Base-by-base conservation (phyloP, 2,888 invertebrate genomes). In the Orchesellides sinensis region DNA sequence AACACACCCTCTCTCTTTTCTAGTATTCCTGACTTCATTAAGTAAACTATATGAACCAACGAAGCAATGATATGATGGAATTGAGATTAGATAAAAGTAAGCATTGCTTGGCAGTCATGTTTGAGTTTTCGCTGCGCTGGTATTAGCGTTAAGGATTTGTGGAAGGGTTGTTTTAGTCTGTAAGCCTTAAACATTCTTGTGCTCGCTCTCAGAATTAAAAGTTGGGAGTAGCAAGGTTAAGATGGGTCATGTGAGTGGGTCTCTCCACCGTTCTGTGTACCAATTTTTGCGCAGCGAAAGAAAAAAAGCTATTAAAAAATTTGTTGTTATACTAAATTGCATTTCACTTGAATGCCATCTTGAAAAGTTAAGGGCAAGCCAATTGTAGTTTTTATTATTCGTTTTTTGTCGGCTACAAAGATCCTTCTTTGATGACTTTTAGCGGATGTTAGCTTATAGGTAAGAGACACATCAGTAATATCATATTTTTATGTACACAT, bases 221-320 rank as follows among this genome's bases (percentile, higher is more conserved):
- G 21, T 49, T 52, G 74, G 74, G 74, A 74, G 74, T 74, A 35
- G 63, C 74, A 63, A 74, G 74, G 74, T 74, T 74, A 74, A 54
- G 63, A 17, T 65, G 65, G 74, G 74, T 74, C 74, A 74, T 54
- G n/a, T 35, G 32, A 23, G 52, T 35, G 29, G 73, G 52, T 65
- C 27, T 73, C 0, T n/a, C 32, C 17, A 5, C 52, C 40, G 21
- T 68, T 23, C 19, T 17, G 19, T 14, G 25, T 45, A 4, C 8
- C 12, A 25, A 8, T 25, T 54, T 25, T 23, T 23, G 17, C 10
- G 8, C 12, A 54, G 21, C 54, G 12, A 23, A 8, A 35, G 35
- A 10, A 19, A 54, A 54, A 54, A 69, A 54, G 35, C 69, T 69
- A 54, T 69, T 52, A 69, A 35, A 49, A 69, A 69, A 6, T 35